Evolutionary conservation across 2,888 invertebrate species (phyloP), one percentile per base, ranked within the genome.

Genomic region (Drosophila diplacantha): DNA sequence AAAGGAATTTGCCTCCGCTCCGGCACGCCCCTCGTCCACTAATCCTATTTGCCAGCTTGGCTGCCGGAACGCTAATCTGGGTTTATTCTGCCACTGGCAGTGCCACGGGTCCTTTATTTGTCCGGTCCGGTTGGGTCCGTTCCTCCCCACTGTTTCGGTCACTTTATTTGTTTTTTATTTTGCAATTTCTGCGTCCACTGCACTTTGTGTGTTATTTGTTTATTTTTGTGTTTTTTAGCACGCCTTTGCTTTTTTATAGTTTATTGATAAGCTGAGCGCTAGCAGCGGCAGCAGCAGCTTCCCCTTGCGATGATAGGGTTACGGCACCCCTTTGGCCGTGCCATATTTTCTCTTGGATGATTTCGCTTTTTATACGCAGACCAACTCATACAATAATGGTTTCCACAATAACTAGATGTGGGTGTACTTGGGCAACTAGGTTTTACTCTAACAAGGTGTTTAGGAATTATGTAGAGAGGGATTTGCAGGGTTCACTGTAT

Each of bases 251-350:
- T 55, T 63, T 80, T 82, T 82, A 80, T 80, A 80, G 78, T 80
- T 80, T 78, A 80, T 80, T 80, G 80, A 82, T 80, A 80, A 80
- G 78, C 78, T 70, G 66, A 79, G 44, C 58, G 52, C 34, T 49
- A 47, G 44, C 46, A 51, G 49, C 34, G 51, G 39, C 34, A 62
- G 64, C 57, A 61, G 62, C 59, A 63, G 62, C 39, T 62, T 65
- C 22, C 56, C 71, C 61, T 51, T 60, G 70, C 38, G 20, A 62
- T 69, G 29, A 64, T 70, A 64, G 71, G 80, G 74, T 60, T 67
- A 69, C 59, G n/a, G 41, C 41, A 60, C 64, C 69, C 72, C 61
- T 54, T 54, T 53, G 35, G 39, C 46, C 46, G 60, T 47, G 49
- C 57, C 67, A 68, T 78, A 72, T 72, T 65, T 78, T 58, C 41